phyloP scores from a whole-genome alignment of 64 coral and sea anemone species.

The Porites lutea region DNA sequence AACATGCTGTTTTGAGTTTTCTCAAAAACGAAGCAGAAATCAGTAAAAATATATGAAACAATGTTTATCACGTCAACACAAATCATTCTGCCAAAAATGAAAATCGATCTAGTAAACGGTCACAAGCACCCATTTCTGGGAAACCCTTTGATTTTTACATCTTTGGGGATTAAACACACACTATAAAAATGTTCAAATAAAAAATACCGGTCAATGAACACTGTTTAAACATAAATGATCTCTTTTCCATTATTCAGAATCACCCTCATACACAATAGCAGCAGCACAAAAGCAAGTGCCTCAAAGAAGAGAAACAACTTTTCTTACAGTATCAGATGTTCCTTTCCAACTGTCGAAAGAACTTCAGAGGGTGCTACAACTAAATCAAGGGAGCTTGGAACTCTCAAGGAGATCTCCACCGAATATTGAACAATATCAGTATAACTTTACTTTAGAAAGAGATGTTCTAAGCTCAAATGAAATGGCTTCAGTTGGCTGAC shows the following conservation, averaged over 20 bases:
- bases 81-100: no score
- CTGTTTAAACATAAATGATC: no score
- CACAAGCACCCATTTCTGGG: no score
- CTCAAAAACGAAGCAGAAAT: no score
- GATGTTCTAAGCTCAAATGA: constrained; percentile 31
- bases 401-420: neutral
- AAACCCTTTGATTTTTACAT: no score
- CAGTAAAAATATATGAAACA: no score
- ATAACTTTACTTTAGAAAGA: constrained; percentile 84
- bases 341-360: constrained; percentile 69
- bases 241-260: neutral
- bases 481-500: neutral
- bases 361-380: constrained; percentile 34
- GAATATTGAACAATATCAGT: constrained; percentile 63
- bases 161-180: no score
- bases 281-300: neutral
- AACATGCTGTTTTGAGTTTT: no score
- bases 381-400: constrained; percentile 17
- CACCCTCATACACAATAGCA: neutral
- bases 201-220: no score
- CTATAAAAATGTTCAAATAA: no score
- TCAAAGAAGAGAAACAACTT: constrained; percentile 49
- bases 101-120: no score
- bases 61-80: no score
- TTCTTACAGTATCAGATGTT: constrained; percentile 76